Percentiles rank a stretch among this genome's conserved stretches.
Evolutionary conservation across 2,888 invertebrate genomes (phyloP).

Genomic region (Erebia palarica): DNA sequence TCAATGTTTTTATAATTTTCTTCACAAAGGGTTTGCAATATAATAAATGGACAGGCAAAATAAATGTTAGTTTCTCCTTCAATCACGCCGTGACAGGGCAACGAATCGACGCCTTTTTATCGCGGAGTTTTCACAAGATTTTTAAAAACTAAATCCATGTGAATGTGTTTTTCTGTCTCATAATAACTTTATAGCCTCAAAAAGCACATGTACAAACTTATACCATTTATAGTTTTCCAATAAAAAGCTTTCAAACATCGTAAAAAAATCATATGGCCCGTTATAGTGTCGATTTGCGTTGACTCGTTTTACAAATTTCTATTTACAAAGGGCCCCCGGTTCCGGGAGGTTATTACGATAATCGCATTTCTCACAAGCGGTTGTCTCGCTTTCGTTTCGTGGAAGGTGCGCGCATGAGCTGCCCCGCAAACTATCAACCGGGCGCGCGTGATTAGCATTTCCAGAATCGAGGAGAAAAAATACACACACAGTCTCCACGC

Average conservation of each 20-base stretch:
- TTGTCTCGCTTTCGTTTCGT: constrained; percentile 78
- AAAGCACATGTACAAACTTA: too few relatives aligned
- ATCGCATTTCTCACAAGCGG: constrained; percentile 75
- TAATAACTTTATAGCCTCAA: too few relatives aligned
- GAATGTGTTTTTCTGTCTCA: too few relatives aligned
- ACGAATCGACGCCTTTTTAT: too few relatives aligned
- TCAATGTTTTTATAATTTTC: not conserved
- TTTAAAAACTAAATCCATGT: too few relatives aligned
- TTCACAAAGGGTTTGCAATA: not conserved
- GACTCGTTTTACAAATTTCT: constrained; percentile 46
- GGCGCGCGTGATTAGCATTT: constrained; percentile 73
- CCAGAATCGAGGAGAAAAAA: constrained; percentile 70
- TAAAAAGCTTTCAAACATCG: too few relatives aligned
- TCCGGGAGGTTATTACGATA: constrained; percentile 78
- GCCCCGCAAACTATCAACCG: constrained; percentile 75
- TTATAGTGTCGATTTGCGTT: constrained; percentile 1
- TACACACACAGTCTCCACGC: constrained; percentile 18
- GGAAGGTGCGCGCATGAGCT: constrained; percentile 65
- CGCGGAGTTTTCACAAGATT: too few relatives aligned
- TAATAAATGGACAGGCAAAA: too few relatives aligned
- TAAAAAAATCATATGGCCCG: too few relatives aligned
- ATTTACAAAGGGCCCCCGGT: constrained; percentile 63
- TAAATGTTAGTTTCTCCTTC: too few relatives aligned
- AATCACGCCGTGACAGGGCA: too few relatives aligned
- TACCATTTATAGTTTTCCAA: too few relatives aligned